Percentiles rank a stretch among this genome's conserved stretches.
These are phyloP conservation scores for Pipistrellus pipistrellus DNA, from an alignment of 2,797 vertebrate species.

Conservation along the genomic window DNA sequence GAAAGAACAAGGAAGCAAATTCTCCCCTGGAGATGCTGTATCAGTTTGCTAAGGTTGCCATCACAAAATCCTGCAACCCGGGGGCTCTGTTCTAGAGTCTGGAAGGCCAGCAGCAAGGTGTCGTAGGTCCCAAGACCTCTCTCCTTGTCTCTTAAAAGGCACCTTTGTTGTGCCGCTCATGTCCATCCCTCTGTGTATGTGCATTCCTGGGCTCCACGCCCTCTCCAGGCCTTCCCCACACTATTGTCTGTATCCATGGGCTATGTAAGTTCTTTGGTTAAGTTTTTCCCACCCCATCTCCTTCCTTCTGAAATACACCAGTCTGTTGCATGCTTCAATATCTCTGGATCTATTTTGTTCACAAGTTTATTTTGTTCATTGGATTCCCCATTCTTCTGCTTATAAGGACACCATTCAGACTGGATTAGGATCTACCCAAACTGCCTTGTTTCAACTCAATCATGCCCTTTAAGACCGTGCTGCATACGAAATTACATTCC, in stretches of 20 bases:
- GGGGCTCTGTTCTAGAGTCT: not conserved
- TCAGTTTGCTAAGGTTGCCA: not conserved
- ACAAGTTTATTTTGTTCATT: no score
- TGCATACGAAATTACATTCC: not conserved
- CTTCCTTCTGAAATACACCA: no score
- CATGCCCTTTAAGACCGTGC: not conserved
- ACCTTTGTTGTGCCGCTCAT: not conserved
- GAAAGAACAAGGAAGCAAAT: not conserved
- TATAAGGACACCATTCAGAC: not conserved
- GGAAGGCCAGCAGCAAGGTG: not conserved
- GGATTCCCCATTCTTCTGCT: not conserved
- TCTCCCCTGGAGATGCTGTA: not conserved
- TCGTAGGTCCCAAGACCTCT: not conserved
- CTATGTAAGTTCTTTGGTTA: no score
- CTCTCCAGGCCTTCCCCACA: no score
- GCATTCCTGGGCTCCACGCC: no score
- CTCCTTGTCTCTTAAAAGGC: not conserved
- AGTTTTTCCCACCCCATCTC: no score
- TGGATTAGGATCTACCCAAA: not conserved
- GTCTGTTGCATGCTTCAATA: no score
- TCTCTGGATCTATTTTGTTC: no score
- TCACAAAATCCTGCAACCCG: not conserved
- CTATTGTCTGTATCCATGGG: no score
- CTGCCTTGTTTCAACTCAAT: not conserved
- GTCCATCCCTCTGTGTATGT: not conserved